Conservation (phyloP, 2,888 invertebrate genomes). For the Apodemia duryi region DNA sequence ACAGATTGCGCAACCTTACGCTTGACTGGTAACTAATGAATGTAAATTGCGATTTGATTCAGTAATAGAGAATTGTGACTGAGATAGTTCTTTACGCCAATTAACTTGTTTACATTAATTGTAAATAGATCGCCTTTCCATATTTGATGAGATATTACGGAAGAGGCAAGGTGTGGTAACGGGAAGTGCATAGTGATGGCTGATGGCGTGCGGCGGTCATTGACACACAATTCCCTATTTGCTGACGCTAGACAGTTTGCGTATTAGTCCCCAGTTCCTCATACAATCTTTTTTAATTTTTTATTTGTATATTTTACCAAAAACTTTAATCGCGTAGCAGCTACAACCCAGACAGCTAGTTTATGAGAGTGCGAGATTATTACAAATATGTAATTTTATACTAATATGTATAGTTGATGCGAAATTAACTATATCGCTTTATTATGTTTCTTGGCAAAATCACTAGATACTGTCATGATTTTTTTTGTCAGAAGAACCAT, state of each 20-base stretch:
- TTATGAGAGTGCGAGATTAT: too few relatives aligned
- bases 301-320: too few relatives aligned
- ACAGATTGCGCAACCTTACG: not conserved
- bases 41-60: slow-evolving; percentile 3
- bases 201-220: slow-evolving; percentile 32
- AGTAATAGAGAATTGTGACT: slow-evolving; percentile 17
- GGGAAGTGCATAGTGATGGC: slow-evolving; percentile 33
- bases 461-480: too few relatives aligned
- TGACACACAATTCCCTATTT: slow-evolving; percentile 34
- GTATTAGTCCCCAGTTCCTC: not conserved
- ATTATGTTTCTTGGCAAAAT: too few relatives aligned
- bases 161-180: slow-evolving; percentile 35
- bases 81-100: slow-evolving; percentile 21
- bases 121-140: slow-evolving; percentile 9
- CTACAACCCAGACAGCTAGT: too few relatives aligned
- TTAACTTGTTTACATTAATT: slow-evolving; percentile 5
- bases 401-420: too few relatives aligned
- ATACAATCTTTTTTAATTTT: not conserved
- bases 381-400: too few relatives aligned
- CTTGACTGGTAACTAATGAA: slow-evolving; percentile 5
- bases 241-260: slow-evolving; percentile 2
- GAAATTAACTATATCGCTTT: too few relatives aligned
- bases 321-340: too few relatives aligned
- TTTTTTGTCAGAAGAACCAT: too few relatives aligned
- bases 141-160: slow-evolving; percentile 29